phyloP scores from a whole-genome alignment of 2,888 invertebrate genomes.

The Meloe dianella region DNA sequence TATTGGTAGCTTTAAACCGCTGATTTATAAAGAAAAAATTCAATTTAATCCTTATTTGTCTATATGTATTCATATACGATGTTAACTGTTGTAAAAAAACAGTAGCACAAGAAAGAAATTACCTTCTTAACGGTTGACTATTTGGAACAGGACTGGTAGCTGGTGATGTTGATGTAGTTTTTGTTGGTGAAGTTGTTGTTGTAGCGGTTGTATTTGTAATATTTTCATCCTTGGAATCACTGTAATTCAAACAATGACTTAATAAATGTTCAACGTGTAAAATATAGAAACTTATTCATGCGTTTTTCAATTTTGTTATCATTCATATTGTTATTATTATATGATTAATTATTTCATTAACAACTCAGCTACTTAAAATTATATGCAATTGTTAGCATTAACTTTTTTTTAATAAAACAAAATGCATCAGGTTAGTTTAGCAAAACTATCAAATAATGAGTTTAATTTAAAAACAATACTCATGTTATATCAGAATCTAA shows the following conservation, averaged over 20 bases:
- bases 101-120: constrained; percentile 27
- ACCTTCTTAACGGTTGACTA: constrained; percentile 64
- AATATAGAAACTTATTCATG: background rate
- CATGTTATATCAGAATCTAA: background rate
- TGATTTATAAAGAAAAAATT: constrained; percentile 27
- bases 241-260: constrained; percentile 25
- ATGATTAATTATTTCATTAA: background rate
- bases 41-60: background rate
- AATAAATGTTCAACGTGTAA: background rate
- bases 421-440: background rate
- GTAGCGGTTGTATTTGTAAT: constrained; percentile 35
- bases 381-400: background rate
- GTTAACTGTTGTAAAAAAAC: background rate
- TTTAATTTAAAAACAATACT: background rate
- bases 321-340: background rate
- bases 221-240: constrained; percentile 33
- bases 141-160: constrained; percentile 54
- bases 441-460: background rate
- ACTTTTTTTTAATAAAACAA: background rate
- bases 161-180: constrained; percentile 50
- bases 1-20: constrained; percentile 55
- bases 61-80: background rate
- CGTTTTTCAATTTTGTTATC: background rate
- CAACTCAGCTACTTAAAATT: background rate
- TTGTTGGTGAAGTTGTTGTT: constrained; percentile 50